These are phyloP conservation scores for Squalus acanthias DNA, from an alignment of 2,797 vertebrate species.

Conservation along the genomic window DNA sequence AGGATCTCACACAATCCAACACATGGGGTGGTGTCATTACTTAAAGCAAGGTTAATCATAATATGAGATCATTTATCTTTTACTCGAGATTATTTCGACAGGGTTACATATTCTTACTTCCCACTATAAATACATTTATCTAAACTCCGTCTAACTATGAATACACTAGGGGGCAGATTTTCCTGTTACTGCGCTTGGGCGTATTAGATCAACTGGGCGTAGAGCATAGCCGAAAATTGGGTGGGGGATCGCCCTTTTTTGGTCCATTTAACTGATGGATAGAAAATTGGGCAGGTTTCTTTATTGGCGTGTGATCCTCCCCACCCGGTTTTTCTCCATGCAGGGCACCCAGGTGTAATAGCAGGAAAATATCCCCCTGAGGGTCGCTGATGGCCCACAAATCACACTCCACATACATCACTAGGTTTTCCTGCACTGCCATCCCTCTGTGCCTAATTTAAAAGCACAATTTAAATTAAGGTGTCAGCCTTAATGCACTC, in stretches of 20 bases:
- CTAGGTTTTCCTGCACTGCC: neutral
- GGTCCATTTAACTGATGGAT: neutral
- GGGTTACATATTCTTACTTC: neutral
- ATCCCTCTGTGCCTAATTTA: neutral
- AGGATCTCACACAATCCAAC: neutral
- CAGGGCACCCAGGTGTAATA: neutral
- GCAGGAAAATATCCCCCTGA: neutral
- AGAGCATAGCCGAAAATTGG: neutral
- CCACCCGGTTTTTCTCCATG: neutral
- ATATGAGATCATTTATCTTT: neutral
- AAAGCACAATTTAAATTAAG: neutral
- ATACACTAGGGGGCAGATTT: neutral
- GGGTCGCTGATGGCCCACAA: neutral
- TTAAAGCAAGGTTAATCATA: neutral
- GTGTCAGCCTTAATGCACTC: neutral
- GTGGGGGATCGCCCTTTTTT: neutral
- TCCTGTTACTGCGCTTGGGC: neutral
- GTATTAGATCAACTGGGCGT: neutral
- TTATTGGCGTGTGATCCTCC: neutral
- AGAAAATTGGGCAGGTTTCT: neutral
- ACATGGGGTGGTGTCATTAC: neutral
- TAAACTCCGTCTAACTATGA: neutral
- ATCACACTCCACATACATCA: neutral
- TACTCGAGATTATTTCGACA: neutral
- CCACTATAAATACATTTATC: neutral